A percentile compares a stretch with the other conserved stretches of the same genome.
phyloP scores from a whole-genome alignment of 2,797 vertebrate genomes.

The Meda fulgida region DNA sequence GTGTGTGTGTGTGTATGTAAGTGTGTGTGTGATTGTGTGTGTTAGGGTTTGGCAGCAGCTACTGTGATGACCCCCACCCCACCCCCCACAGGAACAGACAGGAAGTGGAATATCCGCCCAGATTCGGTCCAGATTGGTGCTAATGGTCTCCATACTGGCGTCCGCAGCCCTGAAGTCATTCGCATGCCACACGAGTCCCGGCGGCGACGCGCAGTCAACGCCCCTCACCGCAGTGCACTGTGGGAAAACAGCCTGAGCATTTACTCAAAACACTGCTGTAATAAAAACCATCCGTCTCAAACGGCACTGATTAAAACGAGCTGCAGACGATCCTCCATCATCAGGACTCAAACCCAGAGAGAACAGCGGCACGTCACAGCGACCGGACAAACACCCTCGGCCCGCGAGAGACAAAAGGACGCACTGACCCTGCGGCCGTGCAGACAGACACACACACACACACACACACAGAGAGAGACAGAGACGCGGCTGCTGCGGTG shows the following conservation, averaged over 20 bases:
- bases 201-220: background rate
- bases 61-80: slow-evolving; percentile 39
- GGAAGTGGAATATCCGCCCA: slow-evolving; percentile 46
- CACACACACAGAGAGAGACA: background rate
- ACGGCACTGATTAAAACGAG: background rate
- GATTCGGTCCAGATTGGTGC: slow-evolving; percentile 43
- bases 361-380: background rate
- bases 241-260: background rate
- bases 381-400: background rate
- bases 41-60: slow-evolving; percentile 49
- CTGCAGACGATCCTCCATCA: background rate
- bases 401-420: background rate
- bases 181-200: slow-evolving; percentile 26
- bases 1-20: background rate
- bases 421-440: background rate
- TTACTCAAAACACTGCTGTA: background rate
- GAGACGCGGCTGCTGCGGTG: background rate
- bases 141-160: slow-evolving; percentile 28
- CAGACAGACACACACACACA: background rate
- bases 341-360: background rate
- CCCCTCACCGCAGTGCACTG: background rate
- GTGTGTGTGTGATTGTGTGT: too few species aligned
- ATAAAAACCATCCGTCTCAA: slow-evolving; percentile 19
- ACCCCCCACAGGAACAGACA: slow-evolving; percentile 28
- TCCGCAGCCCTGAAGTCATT: slow-evolving; percentile 27